phyloP scores from a whole-genome alignment of 2,113 vertebrate genomes.

The Theristicus caerulescens region DNA sequence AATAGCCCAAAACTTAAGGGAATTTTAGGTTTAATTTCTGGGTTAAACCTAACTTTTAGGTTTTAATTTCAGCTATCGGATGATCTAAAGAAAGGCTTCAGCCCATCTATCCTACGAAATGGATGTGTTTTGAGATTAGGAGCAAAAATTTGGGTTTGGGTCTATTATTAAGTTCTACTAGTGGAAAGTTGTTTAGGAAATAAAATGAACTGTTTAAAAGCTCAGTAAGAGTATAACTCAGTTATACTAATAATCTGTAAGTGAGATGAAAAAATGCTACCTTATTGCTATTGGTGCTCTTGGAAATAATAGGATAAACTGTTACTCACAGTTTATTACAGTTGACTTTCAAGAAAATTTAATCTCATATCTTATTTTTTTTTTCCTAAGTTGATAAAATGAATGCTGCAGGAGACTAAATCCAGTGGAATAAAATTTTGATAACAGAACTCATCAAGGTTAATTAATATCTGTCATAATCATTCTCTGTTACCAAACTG shows the following conservation, averaged over 20 bases:
- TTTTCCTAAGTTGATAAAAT: not conserved
- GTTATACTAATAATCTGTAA: not conserved
- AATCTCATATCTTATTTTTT: not conserved
- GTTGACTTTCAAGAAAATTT: not conserved
- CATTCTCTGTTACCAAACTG: not conserved
- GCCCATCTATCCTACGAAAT: not conserved
- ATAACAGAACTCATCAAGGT: not conserved
- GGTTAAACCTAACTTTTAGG: not conserved
- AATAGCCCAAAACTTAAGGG: not conserved
- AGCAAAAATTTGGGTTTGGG: not conserved
- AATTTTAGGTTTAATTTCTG: not conserved
- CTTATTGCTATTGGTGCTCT: not conserved
- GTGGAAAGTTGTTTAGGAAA: not conserved
- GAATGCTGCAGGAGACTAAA: not conserved
- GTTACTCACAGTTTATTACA: not conserved
- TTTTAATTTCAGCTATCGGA: not conserved
- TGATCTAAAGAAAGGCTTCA: not conserved
- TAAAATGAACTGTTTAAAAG: not conserved
- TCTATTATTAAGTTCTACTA: not conserved
- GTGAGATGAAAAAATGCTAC: not conserved
- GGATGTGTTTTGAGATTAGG: not conserved
- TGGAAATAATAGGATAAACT: not conserved
- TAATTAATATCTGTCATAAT: not conserved
- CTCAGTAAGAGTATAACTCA: not conserved
- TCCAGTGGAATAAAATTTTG: not conserved